Conservation (phyloP, 2,797 vertebrate genomes). For the Natrix natrix region DNA sequence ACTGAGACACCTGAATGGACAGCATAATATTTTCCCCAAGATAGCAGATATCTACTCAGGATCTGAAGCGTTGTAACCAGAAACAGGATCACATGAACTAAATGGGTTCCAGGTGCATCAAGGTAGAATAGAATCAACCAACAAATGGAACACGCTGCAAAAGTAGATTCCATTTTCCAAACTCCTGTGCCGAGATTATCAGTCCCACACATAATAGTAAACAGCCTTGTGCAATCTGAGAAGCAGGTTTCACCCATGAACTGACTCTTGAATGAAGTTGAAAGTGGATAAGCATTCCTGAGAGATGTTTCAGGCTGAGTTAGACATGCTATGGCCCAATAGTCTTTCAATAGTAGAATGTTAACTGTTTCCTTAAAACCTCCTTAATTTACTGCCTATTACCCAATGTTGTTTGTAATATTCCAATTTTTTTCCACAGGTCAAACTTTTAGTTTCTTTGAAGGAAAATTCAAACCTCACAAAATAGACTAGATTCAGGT, state of each 20-base stretch:
- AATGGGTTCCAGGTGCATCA: background rate
- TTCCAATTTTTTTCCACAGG: background rate
- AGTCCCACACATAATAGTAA: background rate
- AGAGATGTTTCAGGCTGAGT: background rate
- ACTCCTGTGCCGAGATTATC: background rate
- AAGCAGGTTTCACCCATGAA: background rate
- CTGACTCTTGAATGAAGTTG: background rate
- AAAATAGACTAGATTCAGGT: background rate
- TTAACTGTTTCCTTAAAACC: background rate
- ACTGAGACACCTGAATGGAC: background rate
- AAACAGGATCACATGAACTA: background rate
- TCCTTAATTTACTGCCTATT: background rate
- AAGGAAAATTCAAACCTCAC: background rate
- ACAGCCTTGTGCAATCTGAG: background rate
- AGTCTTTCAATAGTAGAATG: background rate
- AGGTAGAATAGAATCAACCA: background rate
- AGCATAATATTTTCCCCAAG: background rate
- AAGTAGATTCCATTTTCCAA: background rate
- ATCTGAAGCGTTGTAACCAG: background rate
- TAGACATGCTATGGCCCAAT: background rate
- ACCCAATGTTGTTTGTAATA: background rate
- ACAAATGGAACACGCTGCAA: background rate
- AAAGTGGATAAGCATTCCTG: background rate
- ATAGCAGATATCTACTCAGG: background rate
- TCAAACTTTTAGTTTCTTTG: background rate